Evolutionary conservation across 2,113 vertebrate genomes (phyloP), one percentile per base, ranked within the genome.

Genomic region (Marcusenius ussheri): DNA sequence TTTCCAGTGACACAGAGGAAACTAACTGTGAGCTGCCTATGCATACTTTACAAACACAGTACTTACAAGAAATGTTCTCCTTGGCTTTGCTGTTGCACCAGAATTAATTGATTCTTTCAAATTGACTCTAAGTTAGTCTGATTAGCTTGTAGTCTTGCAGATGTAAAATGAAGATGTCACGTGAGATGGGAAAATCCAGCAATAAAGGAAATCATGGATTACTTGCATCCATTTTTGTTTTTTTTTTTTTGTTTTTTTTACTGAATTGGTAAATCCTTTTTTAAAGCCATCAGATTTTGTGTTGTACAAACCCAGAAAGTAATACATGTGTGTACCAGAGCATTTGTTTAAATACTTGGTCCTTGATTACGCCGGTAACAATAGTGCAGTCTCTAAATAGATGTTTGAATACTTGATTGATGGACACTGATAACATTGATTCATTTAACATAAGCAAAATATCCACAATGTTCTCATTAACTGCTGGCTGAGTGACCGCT

Each of bases 61-160:
- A 49, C 31, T 9, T 53, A 89, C 66, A 24, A 88, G 39, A 89
- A 89, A 87, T 86, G 88, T 49, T 46, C 86, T 90, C 88, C 53
- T 80, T 91, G 66, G 53, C 19, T 46, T 50, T 84, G 11, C 88
- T 83, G 86, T 90, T 88, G 53, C 53, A 56, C 83, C n/a, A 83
- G 42, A 90, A 85, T 80, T 42, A 47, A 45, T 88, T 84, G 74
- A 56, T 49, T 15, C 87, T 83, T 62, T 8, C 51, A 49, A 56
- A 86, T 45, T 24, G 13, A 11, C 4, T 49, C 10, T 92, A 74
- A 92, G 89, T 90, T 45, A 50, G 89, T 15, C 50, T 13, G 62
- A 88, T 83, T 35, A 50, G 83, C 50, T 51, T 27, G 56, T 77
- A 89, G 83, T 90, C 86, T 10, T n/a, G n/a, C 42, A 84, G 89